phyloP scores from a whole-genome alignment of 2,888 invertebrate species.

The Ferdinandea cuprea region DNA sequence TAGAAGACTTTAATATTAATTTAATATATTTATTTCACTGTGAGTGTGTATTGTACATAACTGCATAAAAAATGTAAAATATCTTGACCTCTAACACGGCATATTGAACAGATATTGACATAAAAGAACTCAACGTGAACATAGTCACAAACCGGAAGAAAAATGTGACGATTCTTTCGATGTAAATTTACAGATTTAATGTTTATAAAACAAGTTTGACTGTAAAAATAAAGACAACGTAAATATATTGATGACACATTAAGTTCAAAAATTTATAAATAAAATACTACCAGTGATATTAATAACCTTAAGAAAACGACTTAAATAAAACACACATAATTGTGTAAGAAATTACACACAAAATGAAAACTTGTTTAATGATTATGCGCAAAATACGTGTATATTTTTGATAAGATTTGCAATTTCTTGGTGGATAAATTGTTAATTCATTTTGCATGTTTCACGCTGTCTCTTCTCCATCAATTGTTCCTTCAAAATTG shows the following conservation, averaged over 20 bases:
- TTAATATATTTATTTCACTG: too few relatives aligned
- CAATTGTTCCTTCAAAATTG: neutral
- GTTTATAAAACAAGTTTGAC: constrained; percentile 6
- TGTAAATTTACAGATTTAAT: constrained; percentile 8
- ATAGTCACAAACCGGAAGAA: constrained; percentile 37
- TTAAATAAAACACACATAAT: too few relatives aligned
- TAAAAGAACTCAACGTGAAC: too few relatives aligned
- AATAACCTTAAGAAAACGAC: constrained; percentile 20
- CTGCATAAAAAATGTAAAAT: too few relatives aligned
- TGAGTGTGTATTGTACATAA: too few relatives aligned
- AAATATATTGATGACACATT: constrained; percentile 17
- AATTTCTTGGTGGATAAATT: too few relatives aligned
- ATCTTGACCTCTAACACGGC: neutral
- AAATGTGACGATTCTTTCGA: neutral
- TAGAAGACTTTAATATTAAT: too few relatives aligned
- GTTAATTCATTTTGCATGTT: constrained; percentile 32
- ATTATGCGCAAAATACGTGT: constrained; percentile 3
- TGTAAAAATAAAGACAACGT: neutral
- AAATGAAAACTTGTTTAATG: constrained; percentile 10
- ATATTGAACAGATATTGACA: neutral
- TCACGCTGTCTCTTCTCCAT: neutral
- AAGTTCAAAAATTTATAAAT: neutral
- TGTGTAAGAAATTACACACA: too few relatives aligned
- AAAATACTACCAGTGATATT: too few relatives aligned
- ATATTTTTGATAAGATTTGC: too few relatives aligned